Base-by-base conservation (phyloP, 1,140 invertebrate genomes). In the Bathynomus jamesi region DNA sequence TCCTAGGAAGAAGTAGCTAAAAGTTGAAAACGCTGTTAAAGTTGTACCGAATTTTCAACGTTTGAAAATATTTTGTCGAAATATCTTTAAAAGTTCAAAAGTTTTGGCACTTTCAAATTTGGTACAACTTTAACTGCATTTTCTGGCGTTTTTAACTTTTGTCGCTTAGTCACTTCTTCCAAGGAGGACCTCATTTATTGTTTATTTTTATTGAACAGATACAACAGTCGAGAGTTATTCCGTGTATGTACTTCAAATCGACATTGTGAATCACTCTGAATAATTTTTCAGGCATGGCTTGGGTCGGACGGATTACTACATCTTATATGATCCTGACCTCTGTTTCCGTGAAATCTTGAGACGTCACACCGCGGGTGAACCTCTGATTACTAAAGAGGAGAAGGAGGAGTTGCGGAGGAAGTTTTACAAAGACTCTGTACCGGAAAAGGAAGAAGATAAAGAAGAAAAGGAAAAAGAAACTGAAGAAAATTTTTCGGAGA, bases 241-340 rank as follows among this genome's bases (percentile, higher is more conserved):
- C 29, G 63, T 65, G 13, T 11, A 13, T 3, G 13, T n/a, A n/a
- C 46, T 53, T 17, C 46, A n/a, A n/a, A 53, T 17, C 29, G 21
- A 65, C 27, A 31, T 28, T 30, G 21, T 61, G 60, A 24, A 25
- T 27, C n/a, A n/a, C n/a, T 46, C 25, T 75, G 78, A 79, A 77
- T 83, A 84, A 85, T 79, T 74, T 78, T 79, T 21, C 80, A 94
- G 92, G 80, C 93, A 98, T 85, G 96, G 96, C 61, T 84, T 98
- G 5, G 93, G 93, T 61, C 87, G 94, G 75, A 96, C 94, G 1
- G 95, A 97, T 79, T 92, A 93, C 78, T 94, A 93, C 81, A 89
- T 96, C 62, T 86, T 96, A 68, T 94, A 94, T 80, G 96, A 98
- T 84, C 90, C 92, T 0, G 93, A 94, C 78, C 87, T 98, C 63